These are phyloP conservation scores for Gnathonemus longibarbis DNA, from an alignment of 2,113 vertebrate species.

Conservation along the genomic window DNA sequence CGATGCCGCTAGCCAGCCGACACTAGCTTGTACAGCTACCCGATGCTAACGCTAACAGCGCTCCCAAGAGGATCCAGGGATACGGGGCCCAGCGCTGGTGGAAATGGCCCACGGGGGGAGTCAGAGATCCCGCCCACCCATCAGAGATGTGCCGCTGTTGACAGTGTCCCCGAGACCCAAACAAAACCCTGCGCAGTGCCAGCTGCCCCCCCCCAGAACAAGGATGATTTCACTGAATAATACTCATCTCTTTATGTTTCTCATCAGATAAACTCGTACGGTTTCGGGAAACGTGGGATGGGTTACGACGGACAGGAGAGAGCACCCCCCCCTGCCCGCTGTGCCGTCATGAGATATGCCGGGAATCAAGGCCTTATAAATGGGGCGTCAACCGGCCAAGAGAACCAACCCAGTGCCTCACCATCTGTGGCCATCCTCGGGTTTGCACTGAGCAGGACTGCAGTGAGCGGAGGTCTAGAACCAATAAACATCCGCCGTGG, in stretches of 20 bases:
- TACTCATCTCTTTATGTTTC: not conserved
- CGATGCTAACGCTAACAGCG: not conserved
- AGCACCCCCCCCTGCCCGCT: not conserved
- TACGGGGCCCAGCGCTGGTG: not conserved
- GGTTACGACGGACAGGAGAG: not conserved
- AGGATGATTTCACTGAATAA: slow-evolving; percentile 10
- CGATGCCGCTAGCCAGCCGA: not conserved
- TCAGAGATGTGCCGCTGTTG: not conserved
- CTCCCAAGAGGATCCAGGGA: not conserved
- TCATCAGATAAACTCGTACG: not conserved
- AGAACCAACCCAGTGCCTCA: not conserved
- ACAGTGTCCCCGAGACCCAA: not conserved
- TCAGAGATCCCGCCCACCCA: not conserved
- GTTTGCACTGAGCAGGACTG: not conserved
- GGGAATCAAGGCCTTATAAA: not conserved
- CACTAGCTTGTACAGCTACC: not conserved
- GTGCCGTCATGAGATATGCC: not conserved
- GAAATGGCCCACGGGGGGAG: not conserved
- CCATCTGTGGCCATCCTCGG: not conserved
- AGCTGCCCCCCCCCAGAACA: not conserved
- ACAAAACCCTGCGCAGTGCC: not conserved
- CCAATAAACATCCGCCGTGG: not conserved
- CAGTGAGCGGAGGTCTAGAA: not conserved
- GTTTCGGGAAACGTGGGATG: not conserved
- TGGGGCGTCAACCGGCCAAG: not conserved